These are phyloP conservation scores for Notarius lentiginosus DNA, from an alignment of 2,113 vertebrate genomes.

Conservation along the genomic window DNA sequence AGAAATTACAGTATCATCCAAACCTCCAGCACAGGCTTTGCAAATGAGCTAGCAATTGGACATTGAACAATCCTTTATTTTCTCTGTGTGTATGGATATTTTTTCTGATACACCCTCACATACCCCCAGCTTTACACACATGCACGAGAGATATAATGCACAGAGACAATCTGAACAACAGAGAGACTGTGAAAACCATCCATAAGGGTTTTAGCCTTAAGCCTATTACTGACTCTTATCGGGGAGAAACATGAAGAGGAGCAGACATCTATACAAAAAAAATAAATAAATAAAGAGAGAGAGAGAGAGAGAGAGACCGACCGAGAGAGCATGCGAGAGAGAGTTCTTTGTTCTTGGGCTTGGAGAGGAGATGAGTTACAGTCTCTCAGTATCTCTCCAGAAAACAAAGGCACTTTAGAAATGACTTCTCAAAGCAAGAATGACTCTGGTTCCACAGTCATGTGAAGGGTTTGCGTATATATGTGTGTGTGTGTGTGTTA, in stretches of 20 bases:
- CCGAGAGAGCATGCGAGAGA: slow-evolving; percentile 31
- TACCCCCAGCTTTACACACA: slow-evolving; percentile 15
- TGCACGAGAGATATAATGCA: neutral
- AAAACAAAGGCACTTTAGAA: slow-evolving; percentile 49
- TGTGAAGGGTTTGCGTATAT: slow-evolving; percentile 26
- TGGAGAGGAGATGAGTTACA: slow-evolving; percentile 58
- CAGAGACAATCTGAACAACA: slow-evolving; percentile 18
- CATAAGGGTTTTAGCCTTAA: slow-evolving; percentile 49
- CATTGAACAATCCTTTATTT: neutral
- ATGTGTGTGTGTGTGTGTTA: slow-evolving; percentile 25
- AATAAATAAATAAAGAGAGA: slow-evolving; percentile 16
- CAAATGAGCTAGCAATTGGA: neutral
- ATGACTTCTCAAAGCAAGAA: slow-evolving; percentile 27
- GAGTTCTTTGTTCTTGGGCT: slow-evolving; percentile 48
- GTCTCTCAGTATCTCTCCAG: slow-evolving; percentile 54
- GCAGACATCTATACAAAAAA: slow-evolving; percentile 33
- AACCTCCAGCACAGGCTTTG: neutral
- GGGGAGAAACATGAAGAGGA: slow-evolving; percentile 34
- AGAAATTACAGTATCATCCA: slow-evolving; percentile 17
- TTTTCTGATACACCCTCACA: neutral
- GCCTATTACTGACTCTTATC: slow-evolving; percentile 52
- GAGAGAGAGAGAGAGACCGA: slow-evolving; percentile 38
- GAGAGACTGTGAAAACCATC: slow-evolving; percentile 21
- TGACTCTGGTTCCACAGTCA: slow-evolving; percentile 13
- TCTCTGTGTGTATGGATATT: neutral